Percentiles rank a stretch among this genome's conserved stretches.
These are phyloP conservation scores for Saxidomus purpurata DNA, from an alignment of 1,140 invertebrate genomes.

Conservation along the genomic window DNA sequence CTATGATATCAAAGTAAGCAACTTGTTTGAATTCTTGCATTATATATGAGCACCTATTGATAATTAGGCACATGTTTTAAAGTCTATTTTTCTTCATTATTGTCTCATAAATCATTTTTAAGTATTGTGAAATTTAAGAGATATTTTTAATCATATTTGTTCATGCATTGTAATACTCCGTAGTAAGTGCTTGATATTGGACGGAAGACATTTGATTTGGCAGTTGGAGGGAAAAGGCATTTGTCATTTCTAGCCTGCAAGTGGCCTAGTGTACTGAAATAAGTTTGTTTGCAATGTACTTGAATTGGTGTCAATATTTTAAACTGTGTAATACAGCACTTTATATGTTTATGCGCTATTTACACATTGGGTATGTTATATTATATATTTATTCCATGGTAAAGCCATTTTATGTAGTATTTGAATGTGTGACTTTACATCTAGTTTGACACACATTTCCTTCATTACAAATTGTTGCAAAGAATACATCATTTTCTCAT, in stretches of 20 bases:
- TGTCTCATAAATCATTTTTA: too few species aligned
- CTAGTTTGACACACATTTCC: too few species aligned
- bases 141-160: neutral
- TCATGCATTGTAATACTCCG: neutral
- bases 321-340: conserved; percentile 30
- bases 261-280: neutral
- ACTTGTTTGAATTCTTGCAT: neutral
- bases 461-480: too few species aligned
- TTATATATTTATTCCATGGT: conserved; percentile 5
- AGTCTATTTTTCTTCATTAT: neutral
- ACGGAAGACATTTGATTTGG: too few species aligned
- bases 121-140: too few species aligned
- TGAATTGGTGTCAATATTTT: conserved; percentile 3
- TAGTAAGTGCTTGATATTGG: neutral
- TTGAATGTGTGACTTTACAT: too few species aligned
- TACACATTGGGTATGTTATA: conserved; percentile 23
- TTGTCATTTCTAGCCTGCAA: neutral
- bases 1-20: neutral
- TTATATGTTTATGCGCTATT: conserved; percentile 37
- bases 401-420: neutral
- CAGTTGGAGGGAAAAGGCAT: too few species aligned
- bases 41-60: neutral
- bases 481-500: too few species aligned
- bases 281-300: neutral
- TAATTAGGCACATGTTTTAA: neutral